These are phyloP conservation scores for Acanthosepion lycidas DNA, from an alignment of 2,888 invertebrate species.

Conservation along the genomic window DNA sequence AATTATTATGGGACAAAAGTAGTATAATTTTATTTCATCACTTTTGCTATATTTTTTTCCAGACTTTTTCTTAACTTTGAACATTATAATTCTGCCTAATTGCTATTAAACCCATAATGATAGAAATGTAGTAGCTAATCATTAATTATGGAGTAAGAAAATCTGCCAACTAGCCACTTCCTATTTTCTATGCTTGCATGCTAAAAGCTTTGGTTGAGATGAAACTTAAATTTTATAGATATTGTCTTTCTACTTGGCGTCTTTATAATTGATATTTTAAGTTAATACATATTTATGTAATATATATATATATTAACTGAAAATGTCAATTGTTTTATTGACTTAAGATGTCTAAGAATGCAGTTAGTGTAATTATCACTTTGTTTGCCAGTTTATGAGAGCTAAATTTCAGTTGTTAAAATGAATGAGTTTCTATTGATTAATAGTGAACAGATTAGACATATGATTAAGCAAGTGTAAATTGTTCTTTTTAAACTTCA, in stretches of 20 bases:
- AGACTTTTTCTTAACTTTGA: neutral
- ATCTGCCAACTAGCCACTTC: neutral
- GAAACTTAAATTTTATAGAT: neutral
- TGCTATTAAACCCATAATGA: neutral
- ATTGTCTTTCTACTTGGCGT: neutral
- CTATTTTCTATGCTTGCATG: neutral
- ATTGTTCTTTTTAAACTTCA: no score
- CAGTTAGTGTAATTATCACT: neutral
- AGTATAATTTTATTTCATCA: neutral
- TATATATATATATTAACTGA: neutral
- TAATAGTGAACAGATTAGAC: no score
- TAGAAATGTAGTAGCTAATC: neutral
- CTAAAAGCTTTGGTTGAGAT: slow-evolving; percentile 23
- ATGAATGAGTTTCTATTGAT: no score
- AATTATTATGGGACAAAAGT: no score
- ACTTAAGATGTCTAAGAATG: neutral
- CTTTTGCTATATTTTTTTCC: neutral
- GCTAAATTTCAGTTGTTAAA: no score
- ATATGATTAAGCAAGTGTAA: no score
- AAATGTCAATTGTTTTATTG: neutral
- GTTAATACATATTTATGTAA: neutral
- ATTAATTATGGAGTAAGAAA: neutral
- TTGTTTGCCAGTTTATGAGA: no score
- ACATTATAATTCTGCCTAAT: neutral
- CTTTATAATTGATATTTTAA: neutral